phyloP scores from a whole-genome alignment of 2,113 vertebrate species.

The Hypocryptadius cinnamomeus region DNA sequence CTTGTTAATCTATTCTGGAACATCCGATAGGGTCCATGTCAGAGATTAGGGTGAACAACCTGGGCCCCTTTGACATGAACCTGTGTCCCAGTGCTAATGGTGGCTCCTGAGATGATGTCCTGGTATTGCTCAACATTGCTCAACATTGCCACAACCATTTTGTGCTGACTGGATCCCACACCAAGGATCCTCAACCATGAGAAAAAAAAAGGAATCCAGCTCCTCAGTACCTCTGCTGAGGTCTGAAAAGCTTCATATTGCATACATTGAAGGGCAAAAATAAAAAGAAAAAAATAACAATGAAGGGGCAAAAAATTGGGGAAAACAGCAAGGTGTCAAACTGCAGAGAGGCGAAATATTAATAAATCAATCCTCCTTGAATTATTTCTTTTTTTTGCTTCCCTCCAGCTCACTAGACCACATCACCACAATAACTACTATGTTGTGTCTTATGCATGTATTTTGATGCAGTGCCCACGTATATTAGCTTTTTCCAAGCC shows the following conservation, averaged over 20 bases:
- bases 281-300: too few relatives aligned
- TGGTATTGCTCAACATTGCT: not conserved
- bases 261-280: not conserved
- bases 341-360: not conserved
- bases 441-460: not conserved
- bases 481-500: not conserved
- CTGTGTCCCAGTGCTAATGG: not conserved
- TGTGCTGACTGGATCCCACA: not conserved
- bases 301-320: not conserved
- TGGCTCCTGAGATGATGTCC: not conserved
- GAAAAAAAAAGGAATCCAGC: not conserved
- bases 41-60: not conserved
- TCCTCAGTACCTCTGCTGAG: not conserved
- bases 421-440: not conserved
- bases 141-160: not conserved
- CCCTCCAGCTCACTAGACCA: not conserved
- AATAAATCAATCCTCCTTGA: not conserved
- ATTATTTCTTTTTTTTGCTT: not conserved
- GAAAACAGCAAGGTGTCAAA: not conserved
- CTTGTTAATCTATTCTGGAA: not conserved
- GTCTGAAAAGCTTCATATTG: not conserved
- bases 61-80: not conserved
- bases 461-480: not conserved
- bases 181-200: rapidly evolving
- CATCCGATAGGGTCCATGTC: not conserved